Base-by-base conservation (phyloP, 2,888 invertebrate species). In the Hybos culiciformis region DNA sequence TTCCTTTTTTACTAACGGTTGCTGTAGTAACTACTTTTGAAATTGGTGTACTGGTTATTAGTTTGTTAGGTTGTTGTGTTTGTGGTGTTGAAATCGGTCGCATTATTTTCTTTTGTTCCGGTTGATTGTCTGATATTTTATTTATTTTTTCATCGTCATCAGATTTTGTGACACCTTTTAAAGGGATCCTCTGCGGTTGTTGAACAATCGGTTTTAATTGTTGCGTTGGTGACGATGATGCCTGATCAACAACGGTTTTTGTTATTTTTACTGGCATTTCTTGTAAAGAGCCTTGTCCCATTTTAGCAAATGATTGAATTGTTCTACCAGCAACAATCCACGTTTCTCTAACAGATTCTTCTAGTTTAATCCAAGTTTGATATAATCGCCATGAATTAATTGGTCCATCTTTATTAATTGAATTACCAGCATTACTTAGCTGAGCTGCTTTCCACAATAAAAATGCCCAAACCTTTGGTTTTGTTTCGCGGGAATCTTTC, bases 401-500 rank as follows among this genome's bases (percentile, higher is more conserved):
- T 50, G 70, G 74, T 6, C 69, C 64, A 17, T 43, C 26, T 63
- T 67, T 48, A 67, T 70, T 53, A 70, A 70, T 52, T 49, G 63
- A 57, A 38, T 59, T 60, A n/a, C n/a, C n/a, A n/a, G n/a, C n/a
- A 21, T 59, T 59, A 49, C 59, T 53, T 31, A 70, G 56, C 53
- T 77, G 74, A 9, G 74, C 71, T 45, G 72, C 73, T 57, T 87
- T 87, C 86, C 86, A 87, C 33, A 87, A 60, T 5, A 83, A 68
- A 58, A 85, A 87, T 31, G 83, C 86, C 86, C 87, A 86, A 9
- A 86, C 81, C 66, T 85, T 83, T 8, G 85, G 79, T 62, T 85
- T 84, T 45, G 76, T 76, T 55, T 80, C 62, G 17, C 62, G 59
- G 2, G 61, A 52, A 48, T 60, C 79, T 54, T 77, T 72, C 31